Base-by-base conservation (phyloP, 2,113 vertebrate genomes). In the Colistium nudipinnis region DNA sequence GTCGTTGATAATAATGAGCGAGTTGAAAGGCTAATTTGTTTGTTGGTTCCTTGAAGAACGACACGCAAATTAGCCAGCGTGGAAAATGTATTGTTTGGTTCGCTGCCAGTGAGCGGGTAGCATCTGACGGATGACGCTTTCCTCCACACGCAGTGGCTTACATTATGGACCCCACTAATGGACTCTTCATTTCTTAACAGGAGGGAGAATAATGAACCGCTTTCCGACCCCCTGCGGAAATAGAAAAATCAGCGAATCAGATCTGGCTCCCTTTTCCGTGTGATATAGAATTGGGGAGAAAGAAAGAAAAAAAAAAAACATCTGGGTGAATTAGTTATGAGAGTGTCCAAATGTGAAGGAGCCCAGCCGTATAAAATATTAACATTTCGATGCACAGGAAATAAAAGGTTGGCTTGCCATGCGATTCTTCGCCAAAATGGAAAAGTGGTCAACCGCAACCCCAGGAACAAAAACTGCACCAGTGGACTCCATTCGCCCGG, bases 241-340 rank as follows among this genome's bases (percentile, higher is more conserved):
- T 49, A 28, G 68, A 83, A 7, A 70, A 62, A 74, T 13, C 54
- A 69, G 6, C 44, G 20, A 77, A 69, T 77, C 39, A 71, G 62
- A 51, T 47, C 33, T 54, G 62, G 16, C 25, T 66, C 45, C n/a
- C n/a, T n/a, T n/a, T n/a, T n/a, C n/a, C 8, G 4, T 68, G 43
- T 44, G 22, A 33, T n/a, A 39, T 3, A 49, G 44, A 45, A 65
- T 56, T 73, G 63, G 28, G n/a, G n/a, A n/a, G n/a, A n/a, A n/a
- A n/a, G n/a, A n/a, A n/a, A n/a, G n/a, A n/a, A n/a, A 76, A 83
- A 55, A 48, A 47, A 55, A 55, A 55, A 81, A 83, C 60, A 85
- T 80, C 72, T 76, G 75, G 62, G 86, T 86, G 77, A 90, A 88
- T 88, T 65, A 84, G 70, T 90, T 31, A 86, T 88, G 80, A 88